phyloP scores from a whole-genome alignment of 2,797 vertebrate genomes.

The Huso huso region DNA sequence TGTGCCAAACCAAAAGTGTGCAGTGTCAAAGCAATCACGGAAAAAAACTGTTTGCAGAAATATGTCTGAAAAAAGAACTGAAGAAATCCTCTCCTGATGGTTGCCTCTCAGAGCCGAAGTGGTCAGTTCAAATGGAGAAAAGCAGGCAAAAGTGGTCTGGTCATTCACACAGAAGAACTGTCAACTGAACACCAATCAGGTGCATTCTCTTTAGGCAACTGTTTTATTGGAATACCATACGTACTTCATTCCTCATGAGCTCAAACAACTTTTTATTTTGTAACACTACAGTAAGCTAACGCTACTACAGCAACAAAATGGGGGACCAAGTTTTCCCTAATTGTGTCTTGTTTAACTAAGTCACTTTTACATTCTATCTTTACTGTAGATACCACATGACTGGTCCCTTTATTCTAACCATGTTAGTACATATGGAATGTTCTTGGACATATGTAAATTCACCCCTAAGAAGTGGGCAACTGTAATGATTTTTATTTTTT shows the following conservation, averaged over 20 bases:
- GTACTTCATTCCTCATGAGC: background rate
- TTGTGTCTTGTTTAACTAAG: no score
- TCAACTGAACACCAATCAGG: background rate
- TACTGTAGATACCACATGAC: no score
- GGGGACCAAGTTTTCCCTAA: no score
- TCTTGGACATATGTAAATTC: no score
- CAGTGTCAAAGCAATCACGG: conserved; percentile 36
- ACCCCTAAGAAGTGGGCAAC: no score
- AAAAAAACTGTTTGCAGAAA: conserved; percentile 20
- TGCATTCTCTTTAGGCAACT: background rate
- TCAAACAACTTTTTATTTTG: background rate
- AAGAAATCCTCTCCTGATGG: background rate
- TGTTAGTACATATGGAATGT: no score
- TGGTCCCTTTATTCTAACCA: no score
- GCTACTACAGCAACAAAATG: no score
- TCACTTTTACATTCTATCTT: no score
- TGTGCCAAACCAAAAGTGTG: conserved; percentile 36
- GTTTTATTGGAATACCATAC: background rate
- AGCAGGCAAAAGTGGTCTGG: background rate
- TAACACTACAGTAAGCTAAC: background rate
- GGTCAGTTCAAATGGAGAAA: background rate
- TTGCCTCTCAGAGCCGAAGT: background rate
- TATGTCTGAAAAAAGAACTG: conserved; percentile 5
- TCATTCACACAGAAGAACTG: background rate
- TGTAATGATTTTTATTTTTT: no score